Conservation (phyloP, 2,888 invertebrate species). For the Hyppa rectilinea region DNA sequence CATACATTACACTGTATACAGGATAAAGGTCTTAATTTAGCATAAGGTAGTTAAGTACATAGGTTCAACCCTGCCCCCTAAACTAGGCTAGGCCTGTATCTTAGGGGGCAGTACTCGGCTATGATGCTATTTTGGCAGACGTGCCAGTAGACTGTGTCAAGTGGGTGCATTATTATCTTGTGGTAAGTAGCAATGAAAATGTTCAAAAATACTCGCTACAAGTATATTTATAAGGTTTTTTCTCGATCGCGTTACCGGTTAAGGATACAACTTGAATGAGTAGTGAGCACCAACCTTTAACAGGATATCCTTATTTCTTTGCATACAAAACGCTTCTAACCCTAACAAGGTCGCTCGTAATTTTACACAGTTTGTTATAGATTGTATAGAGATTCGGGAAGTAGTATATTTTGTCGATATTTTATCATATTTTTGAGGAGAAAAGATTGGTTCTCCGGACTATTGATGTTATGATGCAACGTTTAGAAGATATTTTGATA, state of each 20-base stretch:
- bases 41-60: no score
- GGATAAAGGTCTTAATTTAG: no score
- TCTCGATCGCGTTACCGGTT: slow-evolving; percentile 43
- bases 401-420: slow-evolving; percentile 38
- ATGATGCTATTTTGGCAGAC: no score
- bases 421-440: slow-evolving; percentile 29
- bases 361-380: no score
- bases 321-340: slow-evolving; percentile 53
- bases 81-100: no score
- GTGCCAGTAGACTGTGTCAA: no score
- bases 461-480: slow-evolving; percentile 2
- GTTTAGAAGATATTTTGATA: background rate
- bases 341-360: slow-evolving; percentile 35
- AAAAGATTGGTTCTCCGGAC: background rate
- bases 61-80: no score
- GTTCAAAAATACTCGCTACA: background rate
- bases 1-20: no score
- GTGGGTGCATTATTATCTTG: no score
- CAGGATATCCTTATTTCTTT: slow-evolving; percentile 66
- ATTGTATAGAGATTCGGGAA: slow-evolving; percentile 41
- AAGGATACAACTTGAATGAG: slow-evolving; percentile 48
- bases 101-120: no score
- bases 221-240: slow-evolving; percentile 35
- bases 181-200: no score
- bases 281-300: slow-evolving; percentile 44